These are phyloP conservation scores for Decapterus maruadsi DNA, from an alignment of 2,797 vertebrate genomes.

Conservation along the genomic window DNA sequence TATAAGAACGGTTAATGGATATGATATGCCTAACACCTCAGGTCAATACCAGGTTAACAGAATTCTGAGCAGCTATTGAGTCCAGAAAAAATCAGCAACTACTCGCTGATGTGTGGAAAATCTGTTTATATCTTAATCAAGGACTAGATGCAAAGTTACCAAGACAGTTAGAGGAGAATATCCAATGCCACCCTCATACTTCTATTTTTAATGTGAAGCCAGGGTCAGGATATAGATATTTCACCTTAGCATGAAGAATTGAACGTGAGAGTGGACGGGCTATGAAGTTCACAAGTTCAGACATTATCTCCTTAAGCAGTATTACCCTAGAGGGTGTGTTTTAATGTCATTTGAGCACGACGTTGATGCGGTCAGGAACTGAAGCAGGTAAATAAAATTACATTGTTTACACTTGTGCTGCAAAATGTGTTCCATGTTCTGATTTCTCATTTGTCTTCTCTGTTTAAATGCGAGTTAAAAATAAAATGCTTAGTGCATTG, in stretches of 20 bases:
- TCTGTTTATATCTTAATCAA: background rate
- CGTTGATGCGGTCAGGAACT: too few relatives aligned
- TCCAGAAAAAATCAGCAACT: background rate
- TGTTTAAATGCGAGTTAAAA: background rate
- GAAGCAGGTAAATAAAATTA: background rate
- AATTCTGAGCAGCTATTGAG: background rate
- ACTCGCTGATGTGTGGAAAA: background rate
- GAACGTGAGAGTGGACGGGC: too few relatives aligned
- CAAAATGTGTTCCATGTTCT: background rate
- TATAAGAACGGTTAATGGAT: background rate
- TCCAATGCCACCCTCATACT: background rate
- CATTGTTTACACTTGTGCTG: background rate
- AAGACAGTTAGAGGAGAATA: too few relatives aligned
- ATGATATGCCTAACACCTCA: background rate
- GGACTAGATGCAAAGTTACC: background rate
- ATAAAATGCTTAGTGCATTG: background rate
- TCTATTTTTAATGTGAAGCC: background rate
- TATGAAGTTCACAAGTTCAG: background rate
- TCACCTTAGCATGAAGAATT: background rate
- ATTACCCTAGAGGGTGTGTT: too few relatives aligned
- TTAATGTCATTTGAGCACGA: too few relatives aligned
- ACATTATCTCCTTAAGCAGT: background rate
- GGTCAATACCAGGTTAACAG: background rate
- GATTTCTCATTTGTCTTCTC: background rate
- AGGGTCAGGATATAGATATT: background rate